Percentiles rank a stretch among this genome's conserved stretches.
phyloP scores from a whole-genome alignment of 2,113 vertebrate species.

The Microcebus griseorufus region DNA sequence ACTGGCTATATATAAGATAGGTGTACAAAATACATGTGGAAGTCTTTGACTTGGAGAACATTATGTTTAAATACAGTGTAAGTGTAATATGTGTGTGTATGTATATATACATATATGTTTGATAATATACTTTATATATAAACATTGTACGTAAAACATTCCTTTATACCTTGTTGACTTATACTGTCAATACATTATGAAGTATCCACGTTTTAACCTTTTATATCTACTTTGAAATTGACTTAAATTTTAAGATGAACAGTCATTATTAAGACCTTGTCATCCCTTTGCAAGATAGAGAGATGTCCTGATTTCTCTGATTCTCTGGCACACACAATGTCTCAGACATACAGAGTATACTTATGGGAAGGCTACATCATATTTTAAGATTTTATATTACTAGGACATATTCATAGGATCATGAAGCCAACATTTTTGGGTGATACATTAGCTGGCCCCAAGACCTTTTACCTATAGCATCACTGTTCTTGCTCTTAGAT shows the following conservation, averaged over 20 bases:
- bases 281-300: neutral
- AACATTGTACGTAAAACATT: neutral
- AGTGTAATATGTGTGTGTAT: neutral
- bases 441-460: neutral
- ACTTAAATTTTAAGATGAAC: neutral
- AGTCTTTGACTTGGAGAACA: neutral
- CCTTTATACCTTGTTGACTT: neutral
- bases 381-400: neutral
- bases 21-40: neutral
- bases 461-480: neutral
- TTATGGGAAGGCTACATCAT: neutral
- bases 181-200: neutral
- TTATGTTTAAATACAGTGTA: neutral
- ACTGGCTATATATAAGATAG: neutral
- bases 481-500: neutral
- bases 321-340: neutral
- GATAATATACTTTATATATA: neutral
- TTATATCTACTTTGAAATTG: neutral
- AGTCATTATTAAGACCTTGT: neutral
- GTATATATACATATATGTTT: neutral
- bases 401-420: neutral
- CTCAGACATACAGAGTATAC: neutral
- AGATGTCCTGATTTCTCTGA: neutral
- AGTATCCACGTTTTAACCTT: neutral
- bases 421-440: neutral